A percentile compares a stretch with the other conserved stretches of the same genome.
These are phyloP conservation scores for Halichoeres trimaculatus DNA, from an alignment of 2,113 vertebrate genomes.

Conservation along the genomic window DNA sequence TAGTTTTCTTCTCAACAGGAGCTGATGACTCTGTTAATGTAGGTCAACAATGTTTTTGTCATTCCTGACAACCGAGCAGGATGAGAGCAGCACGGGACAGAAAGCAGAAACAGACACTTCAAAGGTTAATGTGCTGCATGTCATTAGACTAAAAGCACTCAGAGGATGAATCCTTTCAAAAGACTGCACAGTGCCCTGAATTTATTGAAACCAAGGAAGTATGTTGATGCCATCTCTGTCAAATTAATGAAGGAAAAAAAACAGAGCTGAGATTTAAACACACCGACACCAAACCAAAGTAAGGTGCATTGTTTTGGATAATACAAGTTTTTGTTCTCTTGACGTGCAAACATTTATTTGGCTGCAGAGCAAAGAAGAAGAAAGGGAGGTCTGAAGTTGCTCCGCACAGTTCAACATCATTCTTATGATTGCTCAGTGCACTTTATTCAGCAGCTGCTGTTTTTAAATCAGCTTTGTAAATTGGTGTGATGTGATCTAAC, in stretches of 20 bases:
- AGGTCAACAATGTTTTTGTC: not conserved
- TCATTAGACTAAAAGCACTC: conserved; percentile 36
- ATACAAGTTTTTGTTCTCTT: too few species aligned
- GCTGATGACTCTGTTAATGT: not conserved
- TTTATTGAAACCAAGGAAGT: not conserved
- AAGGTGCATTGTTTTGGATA: too few species aligned
- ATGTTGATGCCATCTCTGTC: not conserved
- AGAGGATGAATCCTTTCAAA: not conserved
- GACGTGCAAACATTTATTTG: too few species aligned
- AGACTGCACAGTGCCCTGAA: not conserved
- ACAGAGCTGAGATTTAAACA: not conserved
- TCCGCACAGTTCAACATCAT: too few species aligned
- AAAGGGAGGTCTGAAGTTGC: too few species aligned
- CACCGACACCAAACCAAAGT: too few species aligned
- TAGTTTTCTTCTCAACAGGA: not conserved
- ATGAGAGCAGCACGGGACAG: not conserved
- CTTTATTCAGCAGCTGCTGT: too few species aligned
- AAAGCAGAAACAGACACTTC: conserved; percentile 8
- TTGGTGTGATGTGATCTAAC: too few species aligned
- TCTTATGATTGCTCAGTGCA: too few species aligned
- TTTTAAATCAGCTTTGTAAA: too few species aligned
- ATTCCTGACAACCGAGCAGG: not conserved
- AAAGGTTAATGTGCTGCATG: conserved; percentile 31
- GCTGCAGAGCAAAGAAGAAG: too few species aligned
- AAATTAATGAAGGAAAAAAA: not conserved